A percentile compares a stretch with the other conserved stretches of the same genome.
These are phyloP conservation scores for Saxicola maurus DNA, from an alignment of 2,797 vertebrate genomes.

Conservation along the genomic window DNA sequence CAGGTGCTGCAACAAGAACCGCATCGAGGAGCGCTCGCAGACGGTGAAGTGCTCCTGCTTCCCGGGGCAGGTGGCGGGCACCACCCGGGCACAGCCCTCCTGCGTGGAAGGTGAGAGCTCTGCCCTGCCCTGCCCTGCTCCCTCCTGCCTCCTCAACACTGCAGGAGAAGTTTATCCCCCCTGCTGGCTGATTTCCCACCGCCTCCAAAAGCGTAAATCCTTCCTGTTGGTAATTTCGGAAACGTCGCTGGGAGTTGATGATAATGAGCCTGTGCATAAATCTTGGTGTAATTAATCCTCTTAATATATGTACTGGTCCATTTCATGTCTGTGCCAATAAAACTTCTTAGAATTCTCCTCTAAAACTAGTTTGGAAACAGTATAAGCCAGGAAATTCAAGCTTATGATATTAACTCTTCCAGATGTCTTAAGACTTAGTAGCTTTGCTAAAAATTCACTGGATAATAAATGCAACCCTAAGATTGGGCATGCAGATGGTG, in stretches of 20 bases:
- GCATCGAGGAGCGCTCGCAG: conserved; percentile 92
- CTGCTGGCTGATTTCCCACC: neutral
- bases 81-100: conserved; percentile 87
- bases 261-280: conserved; percentile 61
- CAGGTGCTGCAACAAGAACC: conserved; percentile 95
- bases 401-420: neutral
- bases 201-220: conserved; percentile 31
- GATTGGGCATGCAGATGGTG: neutral
- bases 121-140: neutral
- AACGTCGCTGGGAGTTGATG: conserved; percentile 6
- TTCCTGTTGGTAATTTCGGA: conserved; percentile 48
- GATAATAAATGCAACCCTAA: neutral
- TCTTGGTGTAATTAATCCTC: conserved; percentile 64
- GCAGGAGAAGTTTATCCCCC: neutral
- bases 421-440: neutral
- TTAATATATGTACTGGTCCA: conserved; percentile 59
- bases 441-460: neutral
- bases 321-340: conserved; percentile 24
- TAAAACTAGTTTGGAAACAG: neutral
- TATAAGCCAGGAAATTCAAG: neutral
- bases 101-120: conserved; percentile 90
- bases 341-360: neutral
- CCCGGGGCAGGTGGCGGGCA: conserved; percentile 93
- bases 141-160: neutral
- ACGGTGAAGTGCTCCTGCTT: conserved; percentile 96